Conservation (phyloP, 2,113 vertebrate genomes). For the Elanoides forficatus region DNA sequence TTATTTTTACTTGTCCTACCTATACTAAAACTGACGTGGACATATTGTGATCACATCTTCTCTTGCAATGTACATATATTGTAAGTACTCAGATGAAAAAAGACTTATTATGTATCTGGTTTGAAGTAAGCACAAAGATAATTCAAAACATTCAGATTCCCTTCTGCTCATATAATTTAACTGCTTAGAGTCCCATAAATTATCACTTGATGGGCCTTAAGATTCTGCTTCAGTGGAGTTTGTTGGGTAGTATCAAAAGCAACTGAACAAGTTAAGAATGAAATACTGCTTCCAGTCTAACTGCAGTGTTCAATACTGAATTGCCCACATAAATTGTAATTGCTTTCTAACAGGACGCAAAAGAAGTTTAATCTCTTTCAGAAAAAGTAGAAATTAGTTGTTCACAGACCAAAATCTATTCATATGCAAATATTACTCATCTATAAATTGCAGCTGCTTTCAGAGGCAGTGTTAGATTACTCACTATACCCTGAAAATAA, state of each 20-base stretch:
- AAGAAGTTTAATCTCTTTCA: background rate
- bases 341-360: conserved; percentile 24
- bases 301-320: background rate
- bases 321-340: background rate
- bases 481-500: conserved; percentile 1
- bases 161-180: background rate
- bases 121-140: background rate
- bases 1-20: background rate
- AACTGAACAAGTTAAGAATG: background rate
- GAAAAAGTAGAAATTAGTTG: conserved; percentile 22
- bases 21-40: background rate
- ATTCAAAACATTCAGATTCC: background rate
- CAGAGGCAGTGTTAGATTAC: background rate
- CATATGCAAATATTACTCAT: conserved; percentile 29
- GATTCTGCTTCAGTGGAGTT: background rate
- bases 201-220: background rate
- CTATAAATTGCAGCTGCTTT: conserved; percentile 41
- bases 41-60: too few species aligned
- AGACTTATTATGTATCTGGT: background rate
- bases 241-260: background rate
- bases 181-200: background rate
- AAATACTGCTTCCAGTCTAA: background rate
- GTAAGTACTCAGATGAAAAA: background rate
- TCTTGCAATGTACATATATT: background rate
- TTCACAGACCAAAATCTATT: conserved; percentile 15